Conservation (phyloP, 2,113 vertebrate genomes). For the Saimiri boliviensis region DNA sequence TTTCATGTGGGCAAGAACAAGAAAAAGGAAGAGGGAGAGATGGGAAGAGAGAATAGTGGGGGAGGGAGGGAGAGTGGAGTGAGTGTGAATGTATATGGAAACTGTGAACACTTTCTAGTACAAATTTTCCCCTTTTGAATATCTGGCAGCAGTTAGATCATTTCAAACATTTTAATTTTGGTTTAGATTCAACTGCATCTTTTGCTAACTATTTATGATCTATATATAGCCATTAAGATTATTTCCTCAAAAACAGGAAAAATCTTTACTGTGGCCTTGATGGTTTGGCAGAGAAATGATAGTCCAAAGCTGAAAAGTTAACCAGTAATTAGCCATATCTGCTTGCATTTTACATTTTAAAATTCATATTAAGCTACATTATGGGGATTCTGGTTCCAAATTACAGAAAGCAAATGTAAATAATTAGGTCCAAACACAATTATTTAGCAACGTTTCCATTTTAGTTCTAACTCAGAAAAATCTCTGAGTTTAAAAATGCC, state of each 20-base stretch:
- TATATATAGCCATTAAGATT: slow-evolving; percentile 41
- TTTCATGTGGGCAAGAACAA: background rate
- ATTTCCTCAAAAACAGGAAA: slow-evolving; percentile 18
- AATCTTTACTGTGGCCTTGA: background rate
- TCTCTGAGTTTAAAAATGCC: background rate
- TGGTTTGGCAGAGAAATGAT: background rate
- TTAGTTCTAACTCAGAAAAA: background rate
- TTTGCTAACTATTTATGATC: slow-evolving; percentile 58
- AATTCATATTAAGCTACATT: background rate
- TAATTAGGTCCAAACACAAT: background rate
- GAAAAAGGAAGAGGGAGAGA: fast-evolving
- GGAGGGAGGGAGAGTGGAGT: background rate
- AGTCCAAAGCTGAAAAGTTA: background rate
- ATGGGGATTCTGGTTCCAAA: background rate
- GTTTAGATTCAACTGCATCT: slow-evolving; percentile 44
- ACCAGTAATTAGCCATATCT: background rate
- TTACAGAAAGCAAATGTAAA: background rate
- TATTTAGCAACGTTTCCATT: background rate
- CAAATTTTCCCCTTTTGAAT: slow-evolving; percentile 32
- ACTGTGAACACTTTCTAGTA: background rate
- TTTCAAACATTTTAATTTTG: slow-evolving; percentile 53
- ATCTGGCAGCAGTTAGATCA: slow-evolving; percentile 38
- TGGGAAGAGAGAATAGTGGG: too few relatives aligned
- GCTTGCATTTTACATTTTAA: background rate
- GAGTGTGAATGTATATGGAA: background rate